phyloP scores from a whole-genome alignment of 2,797 vertebrate genomes.

The Cossypha dichroa region DNA sequence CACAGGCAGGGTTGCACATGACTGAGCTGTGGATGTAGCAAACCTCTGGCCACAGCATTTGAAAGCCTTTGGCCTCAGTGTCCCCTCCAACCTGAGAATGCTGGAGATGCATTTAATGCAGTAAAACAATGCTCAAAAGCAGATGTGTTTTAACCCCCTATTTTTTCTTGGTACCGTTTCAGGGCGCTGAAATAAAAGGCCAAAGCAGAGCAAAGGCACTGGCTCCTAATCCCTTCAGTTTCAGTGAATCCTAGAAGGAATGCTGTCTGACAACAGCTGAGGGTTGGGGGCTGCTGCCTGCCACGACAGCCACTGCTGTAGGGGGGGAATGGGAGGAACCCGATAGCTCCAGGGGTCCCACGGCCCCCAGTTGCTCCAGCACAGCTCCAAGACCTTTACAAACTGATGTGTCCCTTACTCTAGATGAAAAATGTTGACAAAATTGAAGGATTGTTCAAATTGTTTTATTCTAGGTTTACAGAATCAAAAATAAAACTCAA shows the following conservation, averaged over 20 bases:
- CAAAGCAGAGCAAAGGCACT: background rate
- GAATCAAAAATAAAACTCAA: background rate
- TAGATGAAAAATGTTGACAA: background rate
- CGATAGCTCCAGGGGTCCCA: accelerated
- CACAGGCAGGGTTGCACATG: background rate
- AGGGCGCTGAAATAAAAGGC: background rate
- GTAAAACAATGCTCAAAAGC: background rate
- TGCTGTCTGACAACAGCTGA: background rate
- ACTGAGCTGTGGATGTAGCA: background rate
- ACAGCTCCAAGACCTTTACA: background rate
- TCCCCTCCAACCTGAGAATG: background rate
- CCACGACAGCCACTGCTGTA: accelerated
- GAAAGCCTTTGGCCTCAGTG: background rate
- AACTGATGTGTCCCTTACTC: background rate
- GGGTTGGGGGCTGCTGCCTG: background rate
- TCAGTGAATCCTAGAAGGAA: background rate
- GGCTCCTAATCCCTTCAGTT: background rate
- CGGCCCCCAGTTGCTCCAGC: background rate
- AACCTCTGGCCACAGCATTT: background rate
- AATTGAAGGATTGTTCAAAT: background rate
- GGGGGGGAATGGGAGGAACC: background rate
- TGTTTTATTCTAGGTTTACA: background rate
- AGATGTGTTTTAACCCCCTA: background rate
- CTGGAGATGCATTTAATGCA: background rate
- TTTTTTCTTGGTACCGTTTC: background rate